phyloP scores from a whole-genome alignment of 2,113 vertebrate genomes.

The Hyaena hyaena region DNA sequence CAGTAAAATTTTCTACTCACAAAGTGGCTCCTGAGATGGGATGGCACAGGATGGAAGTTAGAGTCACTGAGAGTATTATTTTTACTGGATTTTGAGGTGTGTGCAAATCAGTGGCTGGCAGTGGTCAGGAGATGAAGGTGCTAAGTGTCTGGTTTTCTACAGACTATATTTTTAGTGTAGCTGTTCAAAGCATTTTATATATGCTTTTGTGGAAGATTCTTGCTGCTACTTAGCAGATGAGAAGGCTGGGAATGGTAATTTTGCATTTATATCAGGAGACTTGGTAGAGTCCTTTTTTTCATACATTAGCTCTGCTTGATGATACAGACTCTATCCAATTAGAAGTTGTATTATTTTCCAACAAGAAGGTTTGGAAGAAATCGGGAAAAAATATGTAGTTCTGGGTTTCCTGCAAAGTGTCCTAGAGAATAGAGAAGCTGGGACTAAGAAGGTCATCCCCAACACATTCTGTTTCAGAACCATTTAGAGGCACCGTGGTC shows the following conservation, averaged over 20 bases:
- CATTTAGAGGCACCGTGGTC: not conserved
- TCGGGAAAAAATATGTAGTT: not conserved
- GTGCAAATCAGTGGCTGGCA: not conserved
- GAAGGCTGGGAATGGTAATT: not conserved
- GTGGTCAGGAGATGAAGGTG: not conserved
- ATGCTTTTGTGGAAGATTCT: not conserved
- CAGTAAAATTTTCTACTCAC: not conserved
- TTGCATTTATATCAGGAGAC: not conserved
- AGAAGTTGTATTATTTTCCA: not conserved
- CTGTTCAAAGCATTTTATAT: not conserved
- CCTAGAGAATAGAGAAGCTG: not conserved
- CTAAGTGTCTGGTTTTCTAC: not conserved
- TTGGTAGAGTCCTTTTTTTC: not conserved
- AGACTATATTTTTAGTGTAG: not conserved
- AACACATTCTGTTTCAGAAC: not conserved
- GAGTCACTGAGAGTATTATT: not conserved
- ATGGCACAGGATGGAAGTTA: not conserved
- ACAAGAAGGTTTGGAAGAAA: not conserved
- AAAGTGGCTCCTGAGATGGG: not conserved
- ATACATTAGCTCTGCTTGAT: not conserved
- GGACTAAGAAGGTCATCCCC: not conserved
- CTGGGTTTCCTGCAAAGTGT: not conserved
- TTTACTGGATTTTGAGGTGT: not conserved
- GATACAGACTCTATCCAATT: not conserved
- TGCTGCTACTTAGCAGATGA: not conserved